Percentiles rank a stretch among this genome's conserved stretches.
phyloP scores from a whole-genome alignment of 2,888 invertebrate species.

The Erebia epiphron region DNA sequence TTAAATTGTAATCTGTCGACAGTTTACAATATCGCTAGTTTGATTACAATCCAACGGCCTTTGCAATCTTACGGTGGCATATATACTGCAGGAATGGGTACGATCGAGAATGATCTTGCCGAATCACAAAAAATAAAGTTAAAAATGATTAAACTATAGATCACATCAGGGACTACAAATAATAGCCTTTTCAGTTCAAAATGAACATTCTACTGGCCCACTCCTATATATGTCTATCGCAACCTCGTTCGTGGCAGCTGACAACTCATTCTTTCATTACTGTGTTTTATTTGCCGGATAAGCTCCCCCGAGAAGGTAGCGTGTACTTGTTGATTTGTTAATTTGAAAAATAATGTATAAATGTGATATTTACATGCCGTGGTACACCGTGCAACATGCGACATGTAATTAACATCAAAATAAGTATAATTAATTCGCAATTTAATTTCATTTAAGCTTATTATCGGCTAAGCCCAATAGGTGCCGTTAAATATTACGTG shows the following conservation, averaged over 20 bases:
- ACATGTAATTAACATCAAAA: background rate
- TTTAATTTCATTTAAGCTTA: slow-evolving; percentile 15
- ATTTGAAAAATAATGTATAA: slow-evolving; percentile 53
- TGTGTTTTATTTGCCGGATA: slow-evolving; percentile 68
- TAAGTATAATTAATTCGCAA: background rate
- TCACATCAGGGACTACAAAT: no score
- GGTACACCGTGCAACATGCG: background rate
- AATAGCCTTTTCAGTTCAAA: background rate
- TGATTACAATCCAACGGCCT: no score
- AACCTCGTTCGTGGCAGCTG: slow-evolving; percentile 43
- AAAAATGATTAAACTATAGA: no score
- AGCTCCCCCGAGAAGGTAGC: slow-evolving; percentile 60
- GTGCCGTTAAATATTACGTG: slow-evolving; percentile 29
- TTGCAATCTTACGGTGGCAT: no score
- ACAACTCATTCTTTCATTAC: slow-evolving; percentile 73
- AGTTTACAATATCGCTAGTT: no score
- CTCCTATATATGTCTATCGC: no score
- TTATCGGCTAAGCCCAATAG: slow-evolving; percentile 24
- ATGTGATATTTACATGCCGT: no score
- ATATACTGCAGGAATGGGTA: no score
- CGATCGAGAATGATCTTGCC: no score
- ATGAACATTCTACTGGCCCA: background rate
- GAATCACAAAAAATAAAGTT: no score
- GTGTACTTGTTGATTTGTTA: slow-evolving; percentile 68
- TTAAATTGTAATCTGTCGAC: no score